These are phyloP conservation scores for Gymnoscopelus microlampas DNA, from an alignment of 2,797 vertebrate species.

Conservation along the genomic window DNA sequence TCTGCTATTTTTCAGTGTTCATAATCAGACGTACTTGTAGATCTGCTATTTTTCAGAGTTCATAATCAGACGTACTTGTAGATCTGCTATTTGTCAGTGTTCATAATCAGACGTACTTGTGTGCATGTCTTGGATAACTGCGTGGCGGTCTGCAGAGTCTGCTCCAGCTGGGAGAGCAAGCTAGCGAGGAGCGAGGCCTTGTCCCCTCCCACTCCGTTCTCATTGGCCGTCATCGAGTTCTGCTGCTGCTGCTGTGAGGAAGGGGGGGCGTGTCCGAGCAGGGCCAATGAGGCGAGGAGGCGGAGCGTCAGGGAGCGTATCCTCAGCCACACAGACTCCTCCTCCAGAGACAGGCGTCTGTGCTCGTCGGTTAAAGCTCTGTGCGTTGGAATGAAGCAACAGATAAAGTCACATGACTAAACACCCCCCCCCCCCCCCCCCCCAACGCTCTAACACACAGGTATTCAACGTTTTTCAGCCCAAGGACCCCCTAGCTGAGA, in stretches of 20 bases:
- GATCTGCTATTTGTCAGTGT: too few species aligned
- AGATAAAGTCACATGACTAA: neutral
- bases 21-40: conserved; percentile 49
- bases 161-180: conserved; percentile 88
- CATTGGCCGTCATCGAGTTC: conserved; percentile 87
- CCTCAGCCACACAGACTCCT: conserved; percentile 91
- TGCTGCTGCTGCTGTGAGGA: conserved; percentile 59
- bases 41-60: too few species aligned
- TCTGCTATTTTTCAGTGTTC: too few species aligned
- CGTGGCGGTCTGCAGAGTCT: conserved; percentile 82
- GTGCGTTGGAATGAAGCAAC: neutral
- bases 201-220: conserved; percentile 89
- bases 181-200: conserved; percentile 80
- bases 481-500: too few species aligned
- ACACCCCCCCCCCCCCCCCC: too few species aligned
- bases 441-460: neutral
- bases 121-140: conserved; percentile 81
- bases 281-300: conserved; percentile 86
- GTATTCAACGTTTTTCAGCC: too few species aligned
- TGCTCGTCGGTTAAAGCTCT: conserved; percentile 91
- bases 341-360: conserved; percentile 87
- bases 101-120: conserved; percentile 46
- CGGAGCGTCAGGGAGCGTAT: conserved; percentile 92
- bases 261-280: conserved; percentile 78
- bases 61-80: conserved; percentile 10